Conservation (phyloP, 2,888 invertebrate species). For the Sinodicranocentrus sp. region DNA sequence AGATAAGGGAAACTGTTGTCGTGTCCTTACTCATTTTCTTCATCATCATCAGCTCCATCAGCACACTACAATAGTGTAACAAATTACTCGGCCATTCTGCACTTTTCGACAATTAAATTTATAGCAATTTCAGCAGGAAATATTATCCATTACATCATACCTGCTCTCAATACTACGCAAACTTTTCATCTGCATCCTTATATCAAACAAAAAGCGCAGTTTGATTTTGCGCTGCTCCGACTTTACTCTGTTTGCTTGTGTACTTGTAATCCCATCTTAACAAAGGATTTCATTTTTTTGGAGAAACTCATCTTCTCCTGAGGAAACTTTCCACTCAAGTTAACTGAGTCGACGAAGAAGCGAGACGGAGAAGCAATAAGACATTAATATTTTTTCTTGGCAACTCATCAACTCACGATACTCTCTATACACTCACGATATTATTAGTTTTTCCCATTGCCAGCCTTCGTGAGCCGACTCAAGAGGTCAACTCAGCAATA, state of each 20-base stretch:
- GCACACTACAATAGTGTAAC: too few relatives aligned
- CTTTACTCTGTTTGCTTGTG: not conserved
- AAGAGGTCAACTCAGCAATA: conserved; percentile 25
- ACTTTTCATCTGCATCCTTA: too few relatives aligned
- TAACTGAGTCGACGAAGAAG: conserved; percentile 13
- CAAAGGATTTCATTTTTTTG: not conserved
- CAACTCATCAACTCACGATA: conserved; percentile 24
- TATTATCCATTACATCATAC: not conserved
- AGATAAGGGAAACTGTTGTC: too few relatives aligned
- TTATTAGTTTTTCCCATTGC: not conserved
- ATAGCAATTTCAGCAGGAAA: not conserved
- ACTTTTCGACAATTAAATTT: not conserved
- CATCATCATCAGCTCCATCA: too few relatives aligned
- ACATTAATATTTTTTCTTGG: conserved; percentile 26
- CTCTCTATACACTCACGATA: too few relatives aligned
- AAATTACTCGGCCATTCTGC: too few relatives aligned
- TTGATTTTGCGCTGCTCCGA: too few relatives aligned
- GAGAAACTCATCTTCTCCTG: conserved; percentile 1
- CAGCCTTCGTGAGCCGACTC: not conserved
- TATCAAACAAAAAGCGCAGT: too few relatives aligned
- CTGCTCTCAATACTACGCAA: not conserved
- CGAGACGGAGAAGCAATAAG: not conserved
- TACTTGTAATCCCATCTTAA: conserved; percentile 17
- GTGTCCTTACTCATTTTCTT: too few relatives aligned
- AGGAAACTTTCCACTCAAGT: conserved; percentile 41